Evolutionary conservation across 2,888 invertebrate genomes (phyloP).

Genomic region (Campaea margaritaria): DNA sequence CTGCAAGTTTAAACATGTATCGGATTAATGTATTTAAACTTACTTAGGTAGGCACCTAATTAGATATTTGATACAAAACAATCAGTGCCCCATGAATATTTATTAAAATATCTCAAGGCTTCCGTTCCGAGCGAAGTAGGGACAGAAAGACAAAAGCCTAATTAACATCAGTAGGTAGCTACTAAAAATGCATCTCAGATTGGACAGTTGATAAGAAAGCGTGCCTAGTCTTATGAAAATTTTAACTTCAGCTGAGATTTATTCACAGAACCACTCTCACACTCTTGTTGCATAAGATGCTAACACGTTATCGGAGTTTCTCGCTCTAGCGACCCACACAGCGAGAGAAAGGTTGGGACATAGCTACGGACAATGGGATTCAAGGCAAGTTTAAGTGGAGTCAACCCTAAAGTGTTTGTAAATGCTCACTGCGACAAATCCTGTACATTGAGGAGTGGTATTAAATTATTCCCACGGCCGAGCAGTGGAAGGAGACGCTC

Average conservation of each 20-base stretch:
- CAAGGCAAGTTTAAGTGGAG: too few relatives aligned
- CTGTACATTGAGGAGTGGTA: constrained; percentile 87
- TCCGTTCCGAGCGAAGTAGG: neutral
- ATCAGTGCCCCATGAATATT: constrained; percentile 10
- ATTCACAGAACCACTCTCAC: too few relatives aligned
- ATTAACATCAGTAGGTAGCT: too few relatives aligned
- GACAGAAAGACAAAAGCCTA: constrained; percentile 3
- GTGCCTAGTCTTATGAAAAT: too few relatives aligned
- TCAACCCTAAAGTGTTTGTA: constrained; percentile 1
- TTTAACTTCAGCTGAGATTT: too few relatives aligned
- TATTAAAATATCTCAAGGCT: neutral
- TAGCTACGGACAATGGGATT: too few relatives aligned
- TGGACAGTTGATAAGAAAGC: too few relatives aligned
- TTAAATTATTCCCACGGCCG: constrained; percentile 83
- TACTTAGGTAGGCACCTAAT: neutral
- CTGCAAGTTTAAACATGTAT: constrained; percentile 55
- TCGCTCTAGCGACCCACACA: too few relatives aligned
- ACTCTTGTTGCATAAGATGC: too few relatives aligned
- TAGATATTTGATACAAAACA: neutral
- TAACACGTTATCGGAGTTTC: too few relatives aligned
- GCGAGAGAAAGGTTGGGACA: too few relatives aligned
- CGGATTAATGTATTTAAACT: neutral
- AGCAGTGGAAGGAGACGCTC: constrained; percentile 85
- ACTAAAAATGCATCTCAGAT: too few relatives aligned
- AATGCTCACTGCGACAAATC: constrained; percentile 84